Percentiles rank a stretch among this genome's conserved stretches.
These are phyloP conservation scores for Cacatua alba DNA, from an alignment of 2,113 vertebrate genomes.

Conservation along the genomic window DNA sequence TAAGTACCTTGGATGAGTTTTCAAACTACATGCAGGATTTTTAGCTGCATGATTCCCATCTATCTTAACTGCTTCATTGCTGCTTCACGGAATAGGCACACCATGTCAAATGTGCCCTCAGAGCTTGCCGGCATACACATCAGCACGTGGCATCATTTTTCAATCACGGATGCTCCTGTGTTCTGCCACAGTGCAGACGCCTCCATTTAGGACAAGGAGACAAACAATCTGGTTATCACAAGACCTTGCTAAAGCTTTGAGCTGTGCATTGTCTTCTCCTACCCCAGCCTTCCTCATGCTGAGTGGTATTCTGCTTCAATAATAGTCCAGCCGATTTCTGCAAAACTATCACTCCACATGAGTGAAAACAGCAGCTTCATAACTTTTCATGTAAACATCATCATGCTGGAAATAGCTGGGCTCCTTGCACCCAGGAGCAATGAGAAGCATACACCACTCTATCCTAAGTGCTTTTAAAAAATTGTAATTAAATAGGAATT, in stretches of 20 bases:
- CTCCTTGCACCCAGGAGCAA: background rate
- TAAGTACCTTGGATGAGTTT: background rate
- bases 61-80: slow-evolving; percentile 31
- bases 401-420: background rate
- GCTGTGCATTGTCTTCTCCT: background rate
- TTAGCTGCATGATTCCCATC: background rate
- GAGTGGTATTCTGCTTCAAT: slow-evolving; percentile 2
- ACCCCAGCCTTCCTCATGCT: background rate
- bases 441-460: background rate
- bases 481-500: background rate
- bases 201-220: background rate
- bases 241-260: background rate
- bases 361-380: background rate
- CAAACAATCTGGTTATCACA: background rate
- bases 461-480: background rate
- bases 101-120: background rate
- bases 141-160: slow-evolving; percentile 25
- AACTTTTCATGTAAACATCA: background rate
- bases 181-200: background rate
- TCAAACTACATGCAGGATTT: background rate
- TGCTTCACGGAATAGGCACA: background rate
- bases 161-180: background rate
- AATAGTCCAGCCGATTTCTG: background rate
- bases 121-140: background rate
- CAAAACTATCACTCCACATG: background rate